Conservation (phyloP, 2,888 invertebrate species). For the Orgyia antiqua region DNA sequence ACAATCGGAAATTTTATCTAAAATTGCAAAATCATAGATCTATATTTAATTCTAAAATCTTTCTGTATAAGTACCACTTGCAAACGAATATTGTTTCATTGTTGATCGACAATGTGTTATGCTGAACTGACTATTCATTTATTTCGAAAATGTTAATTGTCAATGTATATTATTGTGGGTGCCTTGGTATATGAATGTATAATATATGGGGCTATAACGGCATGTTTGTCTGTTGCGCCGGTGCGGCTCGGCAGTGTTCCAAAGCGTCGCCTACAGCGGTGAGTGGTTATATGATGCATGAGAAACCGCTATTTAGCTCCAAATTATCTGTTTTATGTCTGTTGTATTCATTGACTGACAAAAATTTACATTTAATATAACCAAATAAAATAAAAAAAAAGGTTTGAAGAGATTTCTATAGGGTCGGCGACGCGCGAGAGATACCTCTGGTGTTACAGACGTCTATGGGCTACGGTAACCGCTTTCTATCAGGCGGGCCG, state of each 20-base stretch:
- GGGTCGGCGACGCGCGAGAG: too few relatives aligned
- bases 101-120: constrained; percentile 11
- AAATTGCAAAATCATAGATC: too few relatives aligned
- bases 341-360: constrained; percentile 52
- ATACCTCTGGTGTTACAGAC: too few relatives aligned
- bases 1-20: too few relatives aligned
- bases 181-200: constrained; percentile 26
- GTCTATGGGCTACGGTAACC: too few relatives aligned
- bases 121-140: constrained; percentile 6
- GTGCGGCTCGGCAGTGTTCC: constrained; percentile 88
- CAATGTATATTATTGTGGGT: constrained; percentile 17
- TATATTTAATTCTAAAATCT: too few relatives aligned
- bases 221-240: constrained; percentile 76
- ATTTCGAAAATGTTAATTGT: constrained; percentile 13
- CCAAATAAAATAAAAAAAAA: too few relatives aligned
- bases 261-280: constrained; percentile 97
- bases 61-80: too few relatives aligned
- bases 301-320: constrained; percentile 37
- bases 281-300: constrained; percentile 83
- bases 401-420: too few relatives aligned
- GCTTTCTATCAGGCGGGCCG: too few relatives aligned
- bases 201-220: constrained; percentile 55
- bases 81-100: too few relatives aligned
- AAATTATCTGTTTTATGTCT: constrained; percentile 10
- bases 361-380: too few relatives aligned